These are phyloP conservation scores for Phrynocephalus guinanensis DNA, from an alignment of 2,797 vertebrate species.

Conservation along the genomic window DNA sequence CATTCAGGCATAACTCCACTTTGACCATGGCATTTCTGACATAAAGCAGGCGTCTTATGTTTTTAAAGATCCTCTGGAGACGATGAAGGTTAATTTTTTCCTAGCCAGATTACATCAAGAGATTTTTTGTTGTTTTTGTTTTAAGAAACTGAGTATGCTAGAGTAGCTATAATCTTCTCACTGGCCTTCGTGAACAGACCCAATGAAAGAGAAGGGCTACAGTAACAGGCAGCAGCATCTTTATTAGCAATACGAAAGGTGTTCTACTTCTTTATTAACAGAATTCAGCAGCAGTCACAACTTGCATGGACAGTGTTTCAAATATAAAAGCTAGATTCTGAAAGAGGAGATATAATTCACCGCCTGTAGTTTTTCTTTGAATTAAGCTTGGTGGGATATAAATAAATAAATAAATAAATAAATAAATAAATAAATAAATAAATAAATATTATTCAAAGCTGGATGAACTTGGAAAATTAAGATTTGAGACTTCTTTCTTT, in stretches of 20 bases:
- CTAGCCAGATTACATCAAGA: slow-evolving; percentile 29
- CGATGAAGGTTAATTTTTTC: slow-evolving; percentile 51
- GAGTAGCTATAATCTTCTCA: slow-evolving; percentile 7
- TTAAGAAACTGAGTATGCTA: neutral
- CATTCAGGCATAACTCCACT: slow-evolving; percentile 47
- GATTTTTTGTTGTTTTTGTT: slow-evolving; percentile 11
- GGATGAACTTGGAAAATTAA: too few relatives aligned
- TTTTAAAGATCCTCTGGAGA: slow-evolving; percentile 42
- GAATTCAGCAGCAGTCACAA: neutral
- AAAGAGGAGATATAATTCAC: neutral
- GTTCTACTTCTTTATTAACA: slow-evolving; percentile 8
- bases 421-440: too few relatives aligned
- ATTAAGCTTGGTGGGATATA: too few relatives aligned
- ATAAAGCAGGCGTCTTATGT: slow-evolving; percentile 36
- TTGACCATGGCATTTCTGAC: slow-evolving; percentile 41
- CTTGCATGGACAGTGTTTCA: neutral
- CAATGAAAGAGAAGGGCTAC: neutral
- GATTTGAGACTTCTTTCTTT: neutral
- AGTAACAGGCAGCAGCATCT: neutral
- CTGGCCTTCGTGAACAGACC: slow-evolving; percentile 17
- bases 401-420: too few relatives aligned
- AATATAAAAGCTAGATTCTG: neutral
- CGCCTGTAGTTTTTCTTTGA: too few relatives aligned
- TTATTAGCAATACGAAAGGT: neutral
- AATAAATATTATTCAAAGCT: too few relatives aligned